Evolutionary conservation across 1,140 invertebrate genomes (phyloP), one percentile per base, ranked within the genome.

Genomic region (Panulirus ornatus): DNA sequence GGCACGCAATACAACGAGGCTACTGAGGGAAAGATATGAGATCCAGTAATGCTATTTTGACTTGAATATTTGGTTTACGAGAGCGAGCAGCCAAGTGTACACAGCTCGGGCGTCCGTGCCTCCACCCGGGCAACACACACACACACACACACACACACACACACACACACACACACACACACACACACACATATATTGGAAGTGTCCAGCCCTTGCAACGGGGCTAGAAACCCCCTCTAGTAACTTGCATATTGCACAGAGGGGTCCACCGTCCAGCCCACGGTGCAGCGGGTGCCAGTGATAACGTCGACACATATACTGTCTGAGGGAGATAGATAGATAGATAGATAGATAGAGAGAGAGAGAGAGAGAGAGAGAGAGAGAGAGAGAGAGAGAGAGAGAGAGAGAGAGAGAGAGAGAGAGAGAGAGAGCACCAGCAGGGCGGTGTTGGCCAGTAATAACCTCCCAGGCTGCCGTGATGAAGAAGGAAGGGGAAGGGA

Each of bases 341-440:
- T n/a, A n/a, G n/a, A n/a, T n/a, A n/a, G n/a, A n/a, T n/a, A n/a
- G n/a, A n/a, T n/a, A n/a, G n/a, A n/a, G n/a, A 75, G n/a, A 30
- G 71, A 63, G 6, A 75, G n/a, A 30, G 71, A 63, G 58, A 63
- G 58, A 75, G 71, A 75, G 71, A 75, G 71, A 75, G 71, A 75
- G 71, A 75, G 71, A 75, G 71, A 75, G 71, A 75, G 71, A 75
- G 71, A 75, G 71, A 75, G 71, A 75, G 71, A 75, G 71, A 75
- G 71, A 75, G 71, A 75, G 71, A 75, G 71, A 75, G 71, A 75
- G 71, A 75, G 71, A 34, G 5, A 75, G 27, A 34, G 27, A 75
- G 71, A 75, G 71, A 34, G 58, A 63, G 58, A 63, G 58, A 63
- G 22, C 51, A 58, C 9, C 51, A n/a, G n/a, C n/a, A n/a, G n/a